These are phyloP conservation scores for Trichonephila inaurata DNA, from an alignment of 1,140 invertebrate species.

Conservation along the genomic window DNA sequence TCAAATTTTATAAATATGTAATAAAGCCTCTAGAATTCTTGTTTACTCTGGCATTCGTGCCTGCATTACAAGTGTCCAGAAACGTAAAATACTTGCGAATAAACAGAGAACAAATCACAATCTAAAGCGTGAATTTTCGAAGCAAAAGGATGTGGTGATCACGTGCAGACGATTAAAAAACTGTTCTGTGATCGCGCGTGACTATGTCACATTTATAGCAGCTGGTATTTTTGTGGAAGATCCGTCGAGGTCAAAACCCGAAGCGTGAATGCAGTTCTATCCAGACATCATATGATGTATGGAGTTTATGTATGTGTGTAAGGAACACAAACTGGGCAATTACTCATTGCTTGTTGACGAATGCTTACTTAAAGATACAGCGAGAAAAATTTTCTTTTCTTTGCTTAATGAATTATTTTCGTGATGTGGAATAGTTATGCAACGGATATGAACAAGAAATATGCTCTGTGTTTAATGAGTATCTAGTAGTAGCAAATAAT, in stretches of 20 bases:
- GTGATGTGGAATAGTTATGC: not conserved
- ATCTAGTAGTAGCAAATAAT: not conserved
- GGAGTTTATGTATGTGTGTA: slow-evolving; percentile 11
- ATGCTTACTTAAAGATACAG: not conserved
- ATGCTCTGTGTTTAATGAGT: not conserved
- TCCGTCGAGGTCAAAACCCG: slow-evolving; percentile 42
- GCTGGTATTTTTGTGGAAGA: slow-evolving; percentile 59
- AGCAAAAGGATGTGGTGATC: slow-evolving; percentile 24
- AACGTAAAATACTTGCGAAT: not conserved
- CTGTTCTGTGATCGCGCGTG: slow-evolving; percentile 42
- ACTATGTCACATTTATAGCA: slow-evolving; percentile 54
- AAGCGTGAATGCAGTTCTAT: slow-evolving; percentile 32
- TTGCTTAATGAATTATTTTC: slow-evolving; percentile 6
- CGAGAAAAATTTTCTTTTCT: not conserved
- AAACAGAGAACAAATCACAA: not conserved
- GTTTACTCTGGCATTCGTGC: no score
- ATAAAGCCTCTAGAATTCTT: no score
- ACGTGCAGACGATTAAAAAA: slow-evolving; percentile 38
- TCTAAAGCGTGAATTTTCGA: not conserved
- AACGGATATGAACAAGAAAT: not conserved
- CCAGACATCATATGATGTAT: slow-evolving; percentile 43
- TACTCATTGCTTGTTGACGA: slow-evolving; percentile 34
- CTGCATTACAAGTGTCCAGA: no score
- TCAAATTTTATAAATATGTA: no score
- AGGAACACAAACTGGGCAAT: slow-evolving; percentile 9